Evolutionary conservation across 2,113 vertebrate species (phyloP).

Genomic region (Calcarius ornatus): DNA sequence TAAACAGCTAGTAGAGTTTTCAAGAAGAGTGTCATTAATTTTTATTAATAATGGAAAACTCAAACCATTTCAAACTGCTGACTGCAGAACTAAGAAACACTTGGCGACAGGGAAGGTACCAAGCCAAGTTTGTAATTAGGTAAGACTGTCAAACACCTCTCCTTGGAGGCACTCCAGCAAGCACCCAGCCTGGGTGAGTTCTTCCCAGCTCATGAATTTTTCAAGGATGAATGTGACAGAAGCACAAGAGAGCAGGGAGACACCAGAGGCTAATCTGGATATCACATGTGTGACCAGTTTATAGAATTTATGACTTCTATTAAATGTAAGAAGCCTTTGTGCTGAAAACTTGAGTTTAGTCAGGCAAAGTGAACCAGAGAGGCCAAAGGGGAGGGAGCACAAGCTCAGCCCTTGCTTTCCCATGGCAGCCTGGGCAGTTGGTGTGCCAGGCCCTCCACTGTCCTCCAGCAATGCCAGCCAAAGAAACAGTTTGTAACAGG

Average conservation of each 20-base stretch:
- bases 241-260: background rate
- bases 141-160: background rate
- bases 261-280: background rate
- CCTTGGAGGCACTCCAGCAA: background rate
- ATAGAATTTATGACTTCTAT: background rate
- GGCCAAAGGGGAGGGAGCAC: background rate
- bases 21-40: background rate
- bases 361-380: background rate
- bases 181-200: background rate
- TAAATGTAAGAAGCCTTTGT: background rate
- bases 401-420: background rate
- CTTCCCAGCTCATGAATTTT: background rate
- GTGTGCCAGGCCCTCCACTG: background rate
- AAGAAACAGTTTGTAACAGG: background rate
- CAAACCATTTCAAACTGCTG: background rate
- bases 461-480: background rate
- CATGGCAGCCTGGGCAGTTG: background rate
- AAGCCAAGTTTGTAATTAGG: background rate
- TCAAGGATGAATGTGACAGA: background rate
- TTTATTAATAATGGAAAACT: background rate
- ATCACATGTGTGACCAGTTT: rapidly evolving
- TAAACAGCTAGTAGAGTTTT: background rate
- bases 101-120: background rate
- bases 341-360: background rate
- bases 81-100: background rate